phyloP scores from a whole-genome alignment of 2,888 invertebrate species.

The Blomia tropicalis region DNA sequence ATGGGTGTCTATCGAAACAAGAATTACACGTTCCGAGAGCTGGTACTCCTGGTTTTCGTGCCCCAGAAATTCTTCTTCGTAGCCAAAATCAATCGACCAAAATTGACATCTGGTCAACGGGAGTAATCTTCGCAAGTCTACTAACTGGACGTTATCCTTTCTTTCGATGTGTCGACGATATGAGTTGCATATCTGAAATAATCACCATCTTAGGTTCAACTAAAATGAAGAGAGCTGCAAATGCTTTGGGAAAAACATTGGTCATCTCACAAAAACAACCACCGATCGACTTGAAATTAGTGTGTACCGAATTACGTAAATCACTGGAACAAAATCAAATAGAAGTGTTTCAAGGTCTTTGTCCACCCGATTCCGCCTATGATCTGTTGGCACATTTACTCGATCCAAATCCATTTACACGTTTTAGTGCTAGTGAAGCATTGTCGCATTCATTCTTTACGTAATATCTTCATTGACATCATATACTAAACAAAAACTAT shows the following conservation, averaged over 20 bases:
- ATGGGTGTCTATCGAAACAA: constrained; percentile 45
- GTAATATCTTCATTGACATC: constrained; percentile 10
- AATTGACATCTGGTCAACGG: constrained; percentile 76
- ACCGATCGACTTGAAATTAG: constrained; percentile 34
- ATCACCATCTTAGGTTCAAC: constrained; percentile 58
- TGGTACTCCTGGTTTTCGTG: constrained; percentile 74
- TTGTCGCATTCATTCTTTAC: constrained; percentile 56
- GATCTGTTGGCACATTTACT: constrained; percentile 53
- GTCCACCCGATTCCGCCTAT: constrained; percentile 52
- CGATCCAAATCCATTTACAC: constrained; percentile 57
- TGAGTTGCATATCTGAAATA: constrained; percentile 63
- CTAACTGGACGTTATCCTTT: constrained; percentile 65
- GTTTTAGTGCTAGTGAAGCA: constrained; percentile 57
- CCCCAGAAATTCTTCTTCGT: constrained; percentile 68
- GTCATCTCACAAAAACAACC: constrained; percentile 22
- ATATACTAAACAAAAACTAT: not conserved
- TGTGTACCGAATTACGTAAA: constrained; percentile 35
- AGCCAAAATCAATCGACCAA: constrained; percentile 60
- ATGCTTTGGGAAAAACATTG: constrained; percentile 45
- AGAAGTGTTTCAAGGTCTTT: not conserved
- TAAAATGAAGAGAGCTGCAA: constrained; percentile 50
- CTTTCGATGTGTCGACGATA: constrained; percentile 62
- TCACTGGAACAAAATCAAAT: not conserved
- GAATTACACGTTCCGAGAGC: constrained; percentile 57
- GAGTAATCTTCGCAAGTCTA: constrained; percentile 61